phyloP scores from a whole-genome alignment of 2,888 invertebrate genomes.

The Apantesis nais region DNA sequence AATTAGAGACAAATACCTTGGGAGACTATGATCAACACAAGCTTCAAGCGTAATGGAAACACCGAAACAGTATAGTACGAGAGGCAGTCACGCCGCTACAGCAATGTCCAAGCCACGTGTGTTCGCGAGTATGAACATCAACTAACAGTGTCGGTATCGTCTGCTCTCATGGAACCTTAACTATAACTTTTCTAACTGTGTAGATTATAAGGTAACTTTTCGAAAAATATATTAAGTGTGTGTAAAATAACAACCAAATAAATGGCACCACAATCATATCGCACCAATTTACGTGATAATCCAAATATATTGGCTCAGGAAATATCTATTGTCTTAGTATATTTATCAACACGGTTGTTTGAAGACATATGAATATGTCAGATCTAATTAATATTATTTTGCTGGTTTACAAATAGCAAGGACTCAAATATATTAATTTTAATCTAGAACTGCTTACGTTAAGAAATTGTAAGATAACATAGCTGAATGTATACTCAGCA shows the following conservation, averaged over 20 bases:
- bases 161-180: conserved; percentile 37
- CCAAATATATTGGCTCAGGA: conserved; percentile 48
- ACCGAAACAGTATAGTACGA: conserved; percentile 32
- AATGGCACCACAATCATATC: conserved; percentile 79
- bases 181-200: conserved; percentile 51
- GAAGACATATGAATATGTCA: conserved; percentile 12
- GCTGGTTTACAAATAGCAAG: conserved; percentile 23
- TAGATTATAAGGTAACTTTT: conserved; percentile 72
- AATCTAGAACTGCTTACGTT: conserved; percentile 38
- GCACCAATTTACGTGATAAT: conserved; percentile 71
- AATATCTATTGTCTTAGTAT: conserved; percentile 38
- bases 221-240: conserved; percentile 68
- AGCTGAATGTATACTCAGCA: conserved; percentile 36
- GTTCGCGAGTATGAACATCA: conserved; percentile 3
- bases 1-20: conserved; percentile 18
- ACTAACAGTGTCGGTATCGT: conserved; percentile 15
- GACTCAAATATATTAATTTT: conserved; percentile 22
- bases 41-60: conserved; percentile 47
- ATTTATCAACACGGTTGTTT: conserved; percentile 18
- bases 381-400: conserved; percentile 19
- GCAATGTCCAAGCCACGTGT: conserved; percentile 39
- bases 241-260: conserved; percentile 80
- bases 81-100: conserved; percentile 49
- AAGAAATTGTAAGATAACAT: conserved; percentile 40
- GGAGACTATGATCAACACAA: conserved; percentile 32